A percentile compares a stretch with the other conserved stretches of the same genome.
Conservation (phyloP, 2,888 invertebrate species). For the Pandemis heparana region DNA sequence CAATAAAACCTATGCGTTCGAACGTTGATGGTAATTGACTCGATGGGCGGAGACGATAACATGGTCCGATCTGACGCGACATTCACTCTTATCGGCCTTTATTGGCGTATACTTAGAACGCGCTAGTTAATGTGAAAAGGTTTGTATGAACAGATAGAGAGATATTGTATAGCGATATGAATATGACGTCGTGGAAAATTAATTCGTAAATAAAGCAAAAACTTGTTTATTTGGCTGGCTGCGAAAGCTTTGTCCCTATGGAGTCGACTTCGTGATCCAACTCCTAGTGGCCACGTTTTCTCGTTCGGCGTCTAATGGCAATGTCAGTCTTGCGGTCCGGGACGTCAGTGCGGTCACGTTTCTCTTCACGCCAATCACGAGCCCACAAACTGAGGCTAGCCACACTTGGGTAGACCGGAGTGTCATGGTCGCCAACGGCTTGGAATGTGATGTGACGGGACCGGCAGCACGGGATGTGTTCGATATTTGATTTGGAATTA, state of each 20-base stretch:
- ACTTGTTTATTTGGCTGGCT: not conserved
- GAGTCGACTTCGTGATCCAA: conserved; percentile 23
- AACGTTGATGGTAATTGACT: conserved; percentile 26
- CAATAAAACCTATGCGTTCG: conserved; percentile 25
- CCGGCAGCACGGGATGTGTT: not conserved
- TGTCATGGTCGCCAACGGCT: conserved; percentile 21
- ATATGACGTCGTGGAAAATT: not conserved
- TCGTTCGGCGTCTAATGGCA: conserved; percentile 32
- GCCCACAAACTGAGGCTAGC: conserved; percentile 36
- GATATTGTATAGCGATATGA: conserved; percentile 4
- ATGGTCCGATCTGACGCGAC: not conserved
- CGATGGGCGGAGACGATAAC: conserved; percentile 15
- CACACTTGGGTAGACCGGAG: conserved; percentile 50
- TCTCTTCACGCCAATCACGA: conserved; percentile 48
- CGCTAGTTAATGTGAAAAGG: conserved; percentile 2
- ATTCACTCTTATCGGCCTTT: conserved; percentile 8
- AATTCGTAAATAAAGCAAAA: not conserved
- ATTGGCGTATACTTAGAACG: not conserved
- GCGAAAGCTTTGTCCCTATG: conserved; percentile 18
- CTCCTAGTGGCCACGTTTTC: conserved; percentile 25
- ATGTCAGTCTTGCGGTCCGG: conserved; percentile 36
- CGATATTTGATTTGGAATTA: not conserved
- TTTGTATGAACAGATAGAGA: not conserved
- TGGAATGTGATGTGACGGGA: conserved; percentile 29
- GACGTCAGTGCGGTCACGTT: conserved; percentile 39